A percentile compares a stretch with the other conserved stretches of the same genome.
phyloP scores from a whole-genome alignment of 1,140 invertebrate species.

The Danaus melanippus region DNA sequence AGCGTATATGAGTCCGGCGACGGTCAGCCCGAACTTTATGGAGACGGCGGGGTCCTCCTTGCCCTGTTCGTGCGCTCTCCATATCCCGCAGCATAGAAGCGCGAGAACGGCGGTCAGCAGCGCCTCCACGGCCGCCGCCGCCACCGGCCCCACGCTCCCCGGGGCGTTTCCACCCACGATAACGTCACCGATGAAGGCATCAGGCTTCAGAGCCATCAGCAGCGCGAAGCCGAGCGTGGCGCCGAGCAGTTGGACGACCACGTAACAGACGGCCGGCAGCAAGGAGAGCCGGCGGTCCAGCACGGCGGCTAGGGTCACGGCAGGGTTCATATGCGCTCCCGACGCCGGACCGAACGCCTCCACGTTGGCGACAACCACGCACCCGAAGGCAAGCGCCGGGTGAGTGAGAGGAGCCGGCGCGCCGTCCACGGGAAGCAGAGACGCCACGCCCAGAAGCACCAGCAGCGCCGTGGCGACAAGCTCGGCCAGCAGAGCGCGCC shows the following conservation, averaged over 20 bases:
- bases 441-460: slow-evolving; percentile 39
- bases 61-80: slow-evolving; percentile 34
- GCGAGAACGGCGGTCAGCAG: slow-evolving; percentile 38
- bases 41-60: slow-evolving; percentile 38
- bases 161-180: slow-evolving; percentile 25
- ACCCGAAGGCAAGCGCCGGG: slow-evolving; percentile 53
- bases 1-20: slow-evolving; percentile 50
- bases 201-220: slow-evolving; percentile 30
- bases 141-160: slow-evolving; percentile 16
- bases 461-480: slow-evolving; percentile 49
- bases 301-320: slow-evolving; percentile 47
- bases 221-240: slow-evolving; percentile 27
- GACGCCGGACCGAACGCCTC: slow-evolving; percentile 46
- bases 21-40: slow-evolving; percentile 46
- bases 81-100: slow-evolving; percentile 36
- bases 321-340: slow-evolving; percentile 62
- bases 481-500: slow-evolving; percentile 47
- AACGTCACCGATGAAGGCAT: slow-evolving; percentile 3
- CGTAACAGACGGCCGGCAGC: slow-evolving; percentile 19
- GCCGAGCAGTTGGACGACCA: slow-evolving; percentile 22
- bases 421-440: slow-evolving; percentile 27
- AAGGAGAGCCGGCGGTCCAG: slow-evolving; percentile 26
- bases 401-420: slow-evolving; percentile 31
- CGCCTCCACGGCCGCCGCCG: slow-evolving; percentile 36
- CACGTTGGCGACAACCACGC: slow-evolving; percentile 38